Base-by-base conservation (phyloP, 2,113 vertebrate species). In the Notothenia rossii region DNA sequence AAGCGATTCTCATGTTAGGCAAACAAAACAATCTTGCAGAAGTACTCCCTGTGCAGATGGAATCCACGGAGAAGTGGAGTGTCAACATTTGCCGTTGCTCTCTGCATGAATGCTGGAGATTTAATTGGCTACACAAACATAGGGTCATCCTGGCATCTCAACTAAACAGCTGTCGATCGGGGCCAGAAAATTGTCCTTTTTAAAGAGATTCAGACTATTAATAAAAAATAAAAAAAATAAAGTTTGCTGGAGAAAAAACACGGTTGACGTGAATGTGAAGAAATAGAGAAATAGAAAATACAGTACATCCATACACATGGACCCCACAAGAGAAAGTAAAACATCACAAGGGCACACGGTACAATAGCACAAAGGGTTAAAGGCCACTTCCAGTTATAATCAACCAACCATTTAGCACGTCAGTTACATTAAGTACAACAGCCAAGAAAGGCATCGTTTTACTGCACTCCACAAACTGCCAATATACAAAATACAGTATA, bases 391-490 rank as follows among this genome's bases (percentile, higher is more conserved):
- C 91, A 93, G 92, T 91, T 83, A 90, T 91, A 88, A 91, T 88
- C 84, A 77, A 94, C 90, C 92, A 94, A 93, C 89, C 88, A 94
- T 84, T 86, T 29, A 93, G 87, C 94, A 95, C 86, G 89, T 91
- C 91, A 93, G 86, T 87, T 92, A 94, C 92, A 81, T 78, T 91
- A 92, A 88, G 86, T 84, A 93, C 93, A 93, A 92, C 94, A 90
- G 91, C 91, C 91, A 93, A 93, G 86, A 92, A 90, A 91, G 91
- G 93, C 87, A 88, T 83, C 62, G 61, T 83, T 88, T 86, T 87
- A 95, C 93, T 88, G 91, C 93, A 96, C 94, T 94, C 76, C 94
- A 96, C 94, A 93, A 90, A 91, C 82, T 93, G 92, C 90, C 88
- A 91, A 90, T 93, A 86, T 89, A 90, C 92, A 90, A 90, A 80